These are phyloP conservation scores for Drosophila teissieri DNA, from an alignment of 1,140 invertebrate species.

Conservation along the genomic window DNA sequence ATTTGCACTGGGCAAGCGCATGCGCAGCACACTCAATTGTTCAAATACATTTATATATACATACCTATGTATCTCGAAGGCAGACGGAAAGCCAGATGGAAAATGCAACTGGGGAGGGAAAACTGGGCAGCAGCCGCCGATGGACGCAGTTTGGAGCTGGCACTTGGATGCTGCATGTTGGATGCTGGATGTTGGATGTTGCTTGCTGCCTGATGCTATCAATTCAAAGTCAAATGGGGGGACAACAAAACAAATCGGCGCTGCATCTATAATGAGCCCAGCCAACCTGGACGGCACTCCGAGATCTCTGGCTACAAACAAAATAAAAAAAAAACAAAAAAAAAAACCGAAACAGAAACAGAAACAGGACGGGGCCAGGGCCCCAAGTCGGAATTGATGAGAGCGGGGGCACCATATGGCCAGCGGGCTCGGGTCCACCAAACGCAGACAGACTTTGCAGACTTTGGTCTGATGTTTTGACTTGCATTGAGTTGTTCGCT, in stretches of 20 bases:
- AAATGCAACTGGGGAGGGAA: conserved; percentile 2
- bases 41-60: conserved; percentile 76
- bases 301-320: neutral
- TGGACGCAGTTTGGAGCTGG: neutral
- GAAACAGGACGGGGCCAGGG: conserved; percentile 11
- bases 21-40: conserved; percentile 76
- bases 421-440: conserved; percentile 10
- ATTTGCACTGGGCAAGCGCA: conserved; percentile 75
- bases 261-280: conserved; percentile 79
- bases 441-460: too few relatives aligned
- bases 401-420: conserved; percentile 34
- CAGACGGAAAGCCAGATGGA: conserved; percentile 38
- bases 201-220: conserved; percentile 71
- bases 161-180: conserved; percentile 27
- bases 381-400: conserved; percentile 43
- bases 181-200: conserved; percentile 36
- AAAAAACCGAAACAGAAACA: too few relatives aligned
- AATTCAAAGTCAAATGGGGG: conserved; percentile 83
- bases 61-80: conserved; percentile 55
- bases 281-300: conserved; percentile 9
- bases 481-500: conserved; percentile 50
- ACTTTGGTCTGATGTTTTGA: conserved; percentile 35
- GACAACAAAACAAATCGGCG: conserved; percentile 83
- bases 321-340: neutral
- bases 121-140: conserved; percentile 9